A percentile compares a stretch with the other conserved stretches of the same genome.
phyloP scores from a whole-genome alignment of 1,140 invertebrate species.

The Medauroidea extradentata region DNA sequence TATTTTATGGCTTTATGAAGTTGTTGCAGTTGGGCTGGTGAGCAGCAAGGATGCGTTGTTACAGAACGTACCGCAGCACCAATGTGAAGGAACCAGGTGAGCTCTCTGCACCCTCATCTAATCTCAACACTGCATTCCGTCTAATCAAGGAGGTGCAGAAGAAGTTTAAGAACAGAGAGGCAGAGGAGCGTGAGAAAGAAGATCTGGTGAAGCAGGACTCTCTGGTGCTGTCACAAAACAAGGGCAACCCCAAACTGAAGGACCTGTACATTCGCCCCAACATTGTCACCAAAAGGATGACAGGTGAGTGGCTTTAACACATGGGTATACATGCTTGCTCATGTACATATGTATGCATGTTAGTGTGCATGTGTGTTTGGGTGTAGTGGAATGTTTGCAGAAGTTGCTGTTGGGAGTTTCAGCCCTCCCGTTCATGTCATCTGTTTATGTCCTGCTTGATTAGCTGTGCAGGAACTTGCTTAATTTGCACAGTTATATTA shows the following conservation, averaged over 20 bases:
- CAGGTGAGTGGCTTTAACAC: constrained; percentile 46
- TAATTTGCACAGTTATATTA: too few species aligned
- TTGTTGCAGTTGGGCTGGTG: too few species aligned
- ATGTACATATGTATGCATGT: too few species aligned
- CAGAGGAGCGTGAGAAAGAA: constrained; percentile 97
- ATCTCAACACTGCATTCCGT: constrained; percentile 93
- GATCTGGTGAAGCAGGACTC: constrained; percentile 98
- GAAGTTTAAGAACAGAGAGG: constrained; percentile 96
- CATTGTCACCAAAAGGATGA: constrained; percentile 97
- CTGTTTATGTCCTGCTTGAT: too few species aligned
- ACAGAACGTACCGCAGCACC: constrained; percentile 93
- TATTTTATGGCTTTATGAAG: background rate
- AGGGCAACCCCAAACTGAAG: constrained; percentile 97
- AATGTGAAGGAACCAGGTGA: constrained; percentile 98
- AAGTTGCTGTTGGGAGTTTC: too few species aligned
- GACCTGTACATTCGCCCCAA: constrained; percentile 98
- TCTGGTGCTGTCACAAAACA: constrained; percentile 89
- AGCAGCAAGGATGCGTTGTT: background rate
- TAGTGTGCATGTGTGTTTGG: too few species aligned
- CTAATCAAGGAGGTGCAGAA: constrained; percentile 99
- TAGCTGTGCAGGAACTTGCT: too few species aligned
- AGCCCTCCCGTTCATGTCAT: too few species aligned
- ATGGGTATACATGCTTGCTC: too few species aligned
- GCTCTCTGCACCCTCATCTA: constrained; percentile 89
- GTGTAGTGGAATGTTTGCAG: too few species aligned